Evolutionary conservation across 1,140 invertebrate genomes (phyloP).

Genomic region (Drosophila baimaii): DNA sequence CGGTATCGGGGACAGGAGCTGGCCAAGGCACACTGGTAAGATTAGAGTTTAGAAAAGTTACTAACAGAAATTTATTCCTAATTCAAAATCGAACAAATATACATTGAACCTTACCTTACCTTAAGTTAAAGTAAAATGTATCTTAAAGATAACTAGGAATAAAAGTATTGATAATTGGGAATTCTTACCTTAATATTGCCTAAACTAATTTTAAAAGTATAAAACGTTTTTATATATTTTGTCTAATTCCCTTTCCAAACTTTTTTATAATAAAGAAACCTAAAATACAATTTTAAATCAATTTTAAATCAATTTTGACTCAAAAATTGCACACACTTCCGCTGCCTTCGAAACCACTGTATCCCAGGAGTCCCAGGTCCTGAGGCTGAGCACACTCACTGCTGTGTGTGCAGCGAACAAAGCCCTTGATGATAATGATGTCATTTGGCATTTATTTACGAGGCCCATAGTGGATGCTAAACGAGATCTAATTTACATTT

Average conservation of each 20-base stretch:
- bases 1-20: slow-evolving; percentile 1
- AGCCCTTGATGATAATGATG: slow-evolving; percentile 80
- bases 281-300: not conserved
- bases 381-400: not conserved
- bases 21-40: slow-evolving; percentile 18
- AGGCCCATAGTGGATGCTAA: slow-evolving; percentile 81
- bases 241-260: no score
- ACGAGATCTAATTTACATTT: slow-evolving; percentile 84
- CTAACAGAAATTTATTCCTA: no score
- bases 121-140: not conserved
- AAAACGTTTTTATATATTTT: no score
- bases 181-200: no score
- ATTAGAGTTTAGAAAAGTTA: no score
- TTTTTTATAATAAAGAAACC: no score
- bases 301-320: not conserved
- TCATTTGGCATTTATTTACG: slow-evolving; percentile 84
- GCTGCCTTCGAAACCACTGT: slow-evolving; percentile 13
- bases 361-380: not conserved
- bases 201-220: no score
- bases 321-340: no score
- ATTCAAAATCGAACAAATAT: not conserved
- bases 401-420: slow-evolving; percentile 51
- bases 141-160: no score
- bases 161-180: no score
- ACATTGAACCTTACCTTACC: not conserved